These are phyloP conservation scores for Heterodera schachtii DNA, from an alignment of 1,140 invertebrate genomes.

Conservation along the genomic window DNA sequence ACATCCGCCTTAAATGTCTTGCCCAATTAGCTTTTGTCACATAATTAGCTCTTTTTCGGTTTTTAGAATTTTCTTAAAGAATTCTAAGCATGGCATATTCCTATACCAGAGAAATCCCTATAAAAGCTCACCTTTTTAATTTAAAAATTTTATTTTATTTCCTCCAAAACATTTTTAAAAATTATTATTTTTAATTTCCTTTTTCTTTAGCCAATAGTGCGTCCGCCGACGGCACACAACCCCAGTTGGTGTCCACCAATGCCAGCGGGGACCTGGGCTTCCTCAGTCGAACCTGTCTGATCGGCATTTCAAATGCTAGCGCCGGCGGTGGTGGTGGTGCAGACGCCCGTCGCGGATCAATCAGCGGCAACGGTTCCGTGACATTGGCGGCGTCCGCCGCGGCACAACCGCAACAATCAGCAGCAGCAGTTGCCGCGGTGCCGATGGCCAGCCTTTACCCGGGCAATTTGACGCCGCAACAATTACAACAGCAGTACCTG, in stretches of 20 bases:
- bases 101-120: no score
- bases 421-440: conserved; percentile 18
- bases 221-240: conserved; percentile 4
- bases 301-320: conserved; percentile 33
- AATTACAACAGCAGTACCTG: conserved; percentile 28
- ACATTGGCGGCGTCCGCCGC: background rate
- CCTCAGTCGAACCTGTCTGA: conserved; percentile 32
- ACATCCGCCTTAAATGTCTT: no score
- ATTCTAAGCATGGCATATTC: no score
- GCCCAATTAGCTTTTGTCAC: no score
- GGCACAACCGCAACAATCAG: conserved; percentile 15
- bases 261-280: conserved; percentile 20
- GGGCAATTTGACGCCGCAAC: conserved; percentile 30
- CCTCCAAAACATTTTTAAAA: no score
- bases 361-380: background rate
- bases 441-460: conserved; percentile 12
- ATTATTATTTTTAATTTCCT: background rate
- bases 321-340: background rate
- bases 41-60: no score
- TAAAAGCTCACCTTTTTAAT: no score
- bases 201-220: background rate
- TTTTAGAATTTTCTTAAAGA: no score
- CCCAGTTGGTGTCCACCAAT: background rate
- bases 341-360: conserved; percentile 18
- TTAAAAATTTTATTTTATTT: no score